Evolutionary conservation across 2,113 vertebrate species (phyloP).

Genomic region (Blennius ocellaris): DNA sequence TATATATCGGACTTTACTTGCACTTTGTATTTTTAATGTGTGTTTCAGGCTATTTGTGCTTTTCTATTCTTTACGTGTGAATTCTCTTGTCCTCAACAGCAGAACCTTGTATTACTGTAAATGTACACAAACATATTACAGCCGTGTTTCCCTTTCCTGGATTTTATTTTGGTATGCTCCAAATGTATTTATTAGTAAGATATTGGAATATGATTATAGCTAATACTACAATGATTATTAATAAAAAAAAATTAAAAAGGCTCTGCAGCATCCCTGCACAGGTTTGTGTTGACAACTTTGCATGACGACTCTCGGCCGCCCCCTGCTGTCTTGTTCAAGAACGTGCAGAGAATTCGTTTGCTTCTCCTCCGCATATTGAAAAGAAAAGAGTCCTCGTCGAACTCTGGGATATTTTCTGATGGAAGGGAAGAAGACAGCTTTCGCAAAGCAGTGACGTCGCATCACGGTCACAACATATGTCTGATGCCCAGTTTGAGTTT

Average conservation of each 20-base stretch:
- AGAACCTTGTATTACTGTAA: conserved; percentile 72
- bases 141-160: conserved; percentile 38
- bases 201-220: conserved; percentile 79
- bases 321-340: too few relatives aligned
- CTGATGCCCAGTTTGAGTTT: too few relatives aligned
- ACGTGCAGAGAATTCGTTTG: too few relatives aligned
- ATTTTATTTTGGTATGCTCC: conserved; percentile 77
- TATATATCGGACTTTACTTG: conserved; percentile 37
- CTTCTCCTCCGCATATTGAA: too few relatives aligned
- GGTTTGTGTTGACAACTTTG: too few relatives aligned
- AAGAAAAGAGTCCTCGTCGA: too few relatives aligned
- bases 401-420: too few relatives aligned
- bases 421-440: too few relatives aligned
- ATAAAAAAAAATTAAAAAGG: conserved; percentile 85
- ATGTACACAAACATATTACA: conserved; percentile 16
- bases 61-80: conserved; percentile 78
- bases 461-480: too few relatives aligned
- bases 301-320: too few relatives aligned
- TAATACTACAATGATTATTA: conserved; percentile 80
- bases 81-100: conserved; percentile 54
- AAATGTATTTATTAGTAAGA: conserved; percentile 83
- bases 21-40: conserved; percentile 53
- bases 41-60: conserved; percentile 66
- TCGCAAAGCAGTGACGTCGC: too few relatives aligned
- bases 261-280: conserved; percentile 68